These are phyloP conservation scores for Syrrhaptes paradoxus DNA, from an alignment of 2,113 vertebrate species.

Conservation along the genomic window DNA sequence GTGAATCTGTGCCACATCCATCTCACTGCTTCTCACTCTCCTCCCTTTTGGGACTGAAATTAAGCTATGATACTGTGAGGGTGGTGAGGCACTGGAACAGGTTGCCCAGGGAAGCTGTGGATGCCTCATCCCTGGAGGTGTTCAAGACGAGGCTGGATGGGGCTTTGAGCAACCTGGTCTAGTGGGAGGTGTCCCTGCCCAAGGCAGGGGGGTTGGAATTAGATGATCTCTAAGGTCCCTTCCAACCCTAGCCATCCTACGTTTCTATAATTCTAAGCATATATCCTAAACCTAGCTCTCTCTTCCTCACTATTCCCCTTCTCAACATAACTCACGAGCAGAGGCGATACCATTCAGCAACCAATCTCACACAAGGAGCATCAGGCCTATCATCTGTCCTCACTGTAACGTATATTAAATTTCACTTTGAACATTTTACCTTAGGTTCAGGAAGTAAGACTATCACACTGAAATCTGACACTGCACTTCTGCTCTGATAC, in stretches of 20 bases:
- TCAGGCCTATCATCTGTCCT: background rate
- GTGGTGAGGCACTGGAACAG: too few relatives aligned
- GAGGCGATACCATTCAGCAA: background rate
- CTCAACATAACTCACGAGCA: background rate
- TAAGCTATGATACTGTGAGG: background rate
- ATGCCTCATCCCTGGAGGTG: too few relatives aligned
- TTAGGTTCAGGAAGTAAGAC: background rate
- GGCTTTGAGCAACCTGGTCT: too few relatives aligned
- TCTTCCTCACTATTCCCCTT: background rate
- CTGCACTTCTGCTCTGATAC: background rate
- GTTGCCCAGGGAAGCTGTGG: too few relatives aligned
- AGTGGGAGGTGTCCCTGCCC: too few relatives aligned
- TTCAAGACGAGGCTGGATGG: too few relatives aligned
- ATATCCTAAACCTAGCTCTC: background rate
- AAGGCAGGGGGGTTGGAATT: too few relatives aligned
- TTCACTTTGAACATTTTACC: background rate
- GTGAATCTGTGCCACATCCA: background rate
- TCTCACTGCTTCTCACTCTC: background rate
- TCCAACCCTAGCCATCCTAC: too few relatives aligned
- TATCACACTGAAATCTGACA: background rate
- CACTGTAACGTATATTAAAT: background rate
- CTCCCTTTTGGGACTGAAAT: background rate
- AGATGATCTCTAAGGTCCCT: too few relatives aligned
- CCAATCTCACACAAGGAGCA: background rate
- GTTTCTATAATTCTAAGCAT: too few relatives aligned